Conservation (phyloP, 2,888 invertebrate species). For the Aleiodes testaceus region DNA sequence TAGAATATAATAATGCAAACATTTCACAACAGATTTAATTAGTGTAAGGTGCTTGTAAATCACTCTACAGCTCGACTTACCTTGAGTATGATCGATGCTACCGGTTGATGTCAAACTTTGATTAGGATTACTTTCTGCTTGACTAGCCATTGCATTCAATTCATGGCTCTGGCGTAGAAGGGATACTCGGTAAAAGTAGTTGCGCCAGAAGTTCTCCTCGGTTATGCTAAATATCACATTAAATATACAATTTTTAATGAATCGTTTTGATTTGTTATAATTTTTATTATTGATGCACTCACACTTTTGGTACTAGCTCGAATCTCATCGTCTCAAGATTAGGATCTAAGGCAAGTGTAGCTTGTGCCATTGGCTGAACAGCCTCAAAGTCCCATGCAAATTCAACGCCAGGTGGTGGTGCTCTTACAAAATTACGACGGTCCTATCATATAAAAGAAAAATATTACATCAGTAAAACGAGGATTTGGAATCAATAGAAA, state of each 20-base stretch:
- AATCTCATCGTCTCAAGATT: conserved; percentile 99
- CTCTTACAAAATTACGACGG: conserved; percentile 96
- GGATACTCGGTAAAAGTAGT: conserved; percentile 99
- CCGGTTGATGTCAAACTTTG: conserved; percentile 66
- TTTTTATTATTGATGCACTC: conserved; percentile 73
- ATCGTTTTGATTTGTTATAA: neutral
- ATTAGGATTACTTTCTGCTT: conserved; percentile 68
- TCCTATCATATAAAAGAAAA: conserved; percentile 80
- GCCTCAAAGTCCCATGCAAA: conserved; percentile 96
- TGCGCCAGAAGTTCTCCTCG: conserved; percentile 99
- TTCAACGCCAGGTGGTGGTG: conserved; percentile 95
- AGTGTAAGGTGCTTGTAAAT: conserved; percentile 18
- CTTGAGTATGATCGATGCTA: conserved; percentile 77
- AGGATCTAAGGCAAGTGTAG: conserved; percentile 95
- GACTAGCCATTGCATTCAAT: conserved; percentile 79
- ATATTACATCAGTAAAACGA: neutral
- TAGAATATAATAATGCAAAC: conserved; percentile 18
- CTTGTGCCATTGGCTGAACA: conserved; percentile 93
- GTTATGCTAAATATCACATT: conserved; percentile 79
- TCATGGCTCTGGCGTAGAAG: conserved; percentile 98
- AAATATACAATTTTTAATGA: conserved; percentile 6
- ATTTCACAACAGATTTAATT: conserved; percentile 29
- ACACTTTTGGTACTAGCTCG: conserved; percentile 99
- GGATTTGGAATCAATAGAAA: too few species aligned
- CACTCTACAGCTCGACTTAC: conserved; percentile 66